These are phyloP conservation scores for Lamproptera curius DNA, from an alignment of 2,888 invertebrate species.

Conservation along the genomic window DNA sequence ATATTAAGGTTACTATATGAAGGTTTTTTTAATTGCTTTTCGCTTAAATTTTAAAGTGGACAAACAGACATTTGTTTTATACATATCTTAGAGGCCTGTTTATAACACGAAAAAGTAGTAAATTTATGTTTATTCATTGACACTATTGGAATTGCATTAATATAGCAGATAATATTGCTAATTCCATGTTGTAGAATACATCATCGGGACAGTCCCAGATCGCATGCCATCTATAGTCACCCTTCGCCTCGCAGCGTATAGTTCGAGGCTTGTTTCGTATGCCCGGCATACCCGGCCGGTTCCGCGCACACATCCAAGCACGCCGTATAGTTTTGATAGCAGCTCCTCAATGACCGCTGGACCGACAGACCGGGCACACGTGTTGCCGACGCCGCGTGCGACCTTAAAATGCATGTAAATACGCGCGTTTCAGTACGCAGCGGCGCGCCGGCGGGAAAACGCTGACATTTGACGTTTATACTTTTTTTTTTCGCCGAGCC, in stretches of 20 bases:
- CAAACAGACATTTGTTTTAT: too few species aligned
- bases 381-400: slow-evolving; percentile 49
- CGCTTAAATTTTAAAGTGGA: too few species aligned
- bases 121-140: too few species aligned
- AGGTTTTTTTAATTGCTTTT: too few species aligned
- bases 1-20: too few species aligned
- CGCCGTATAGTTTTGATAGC: slow-evolving; percentile 65
- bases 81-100: too few species aligned
- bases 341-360: slow-evolving; percentile 81
- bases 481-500: slow-evolving; percentile 39
- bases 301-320: slow-evolving; percentile 62
- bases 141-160: too few species aligned
- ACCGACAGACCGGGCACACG: slow-evolving; percentile 80
- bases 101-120: too few species aligned
- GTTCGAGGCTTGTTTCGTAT: slow-evolving; percentile 65
- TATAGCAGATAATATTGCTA: too few species aligned
- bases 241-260: slow-evolving; percentile 26
- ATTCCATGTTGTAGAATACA: too few species aligned
- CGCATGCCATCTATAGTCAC: slow-evolving; percentile 7
- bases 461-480: slow-evolving; percentile 48
- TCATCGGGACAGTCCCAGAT: too few species aligned
- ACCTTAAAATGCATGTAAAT: slow-evolving; percentile 66
- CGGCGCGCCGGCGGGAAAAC: slow-evolving; percentile 50
- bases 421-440: slow-evolving; percentile 49
- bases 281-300: slow-evolving; percentile 58